Evolutionary conservation across 2,113 vertebrate species (phyloP), one percentile per base, ranked within the genome.

Genomic region (Malurus cyaneus): DNA sequence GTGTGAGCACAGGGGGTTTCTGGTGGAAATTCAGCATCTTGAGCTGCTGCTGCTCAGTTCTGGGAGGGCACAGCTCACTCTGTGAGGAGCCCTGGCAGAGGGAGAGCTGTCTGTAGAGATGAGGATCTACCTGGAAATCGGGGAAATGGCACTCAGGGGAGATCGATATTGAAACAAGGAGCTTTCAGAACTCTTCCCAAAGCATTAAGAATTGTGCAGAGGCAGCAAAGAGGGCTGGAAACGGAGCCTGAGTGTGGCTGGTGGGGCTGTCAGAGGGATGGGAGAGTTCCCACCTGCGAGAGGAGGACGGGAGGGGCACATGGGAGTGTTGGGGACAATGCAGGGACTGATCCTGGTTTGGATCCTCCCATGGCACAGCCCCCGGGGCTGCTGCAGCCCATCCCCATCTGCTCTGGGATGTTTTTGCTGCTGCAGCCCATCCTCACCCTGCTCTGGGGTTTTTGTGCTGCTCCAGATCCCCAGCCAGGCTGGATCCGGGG

Each of bases 31-130:
- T 7, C 57, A 86, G 53, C 50, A 66, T 50, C 85, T 56, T 49
- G 61, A 62, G 71, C 88, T 93, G 91, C 60, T 54, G 86, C 84
- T 94, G 81, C 91, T 94, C 95, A 92, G 83, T 80, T 89, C 91
- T 88, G 86, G 91, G 78, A 80, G 87, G 79, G 39, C 54, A 18
- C 70, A 88, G 80, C 78, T 86, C 17, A 80, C 93, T 96, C 61
- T 77, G 62, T 57, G 86, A 73, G 86, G 83, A 81, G 46, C 61
- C 69, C 57, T 54, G 91, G 67, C 62, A 88, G 94, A 74, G 91
- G 85, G 50, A 36, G 28, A 82, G 89, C 86, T 80, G 32, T 80
- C 81, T 74, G 82, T 73, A 52, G 34, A 79, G 88, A 77, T 80
- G 70, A 82, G 88, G 82, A 89, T 64, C 81, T 80, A 44, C 62